Base-by-base conservation (phyloP, 2,888 invertebrate genomes). In the Drosophila mayaguana region DNA sequence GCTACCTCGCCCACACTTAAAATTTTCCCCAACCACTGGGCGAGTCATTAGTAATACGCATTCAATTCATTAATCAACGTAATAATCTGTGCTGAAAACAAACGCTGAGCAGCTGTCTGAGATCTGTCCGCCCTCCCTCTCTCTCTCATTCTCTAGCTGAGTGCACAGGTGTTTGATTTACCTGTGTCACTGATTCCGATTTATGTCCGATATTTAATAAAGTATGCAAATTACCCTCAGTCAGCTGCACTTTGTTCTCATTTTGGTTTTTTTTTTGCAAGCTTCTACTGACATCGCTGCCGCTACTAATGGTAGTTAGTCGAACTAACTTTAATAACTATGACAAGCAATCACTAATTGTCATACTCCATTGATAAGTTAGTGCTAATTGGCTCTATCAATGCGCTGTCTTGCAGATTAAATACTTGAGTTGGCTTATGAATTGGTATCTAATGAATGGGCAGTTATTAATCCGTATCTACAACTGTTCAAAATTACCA, bases 111-210 rank as follows among this genome's bases (percentile, higher is more conserved):
- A 43, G 11, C 46, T 20, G 25, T 46, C 61, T n/a, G n/a, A 38
- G 38, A 7, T n/a, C 2, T 12, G 16, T 7, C 25, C 25, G 16
- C 43, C 2, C 28, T 14, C 22, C 14, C 53, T 8, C 12, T 5
- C 34, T 28, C 8, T 34, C 57, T 8, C 28, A 1, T 28, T 5
- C 28, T 11, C 48, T 38, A 38, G 5, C 34, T 20, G 45, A 45
- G 40, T 43, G 62, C 71, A 55, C 78, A 78, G 78, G 78, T 77
- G 77, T 78, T 56, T 69, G 18, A 42, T 67, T 38, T 25, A 38
- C 38, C 68, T 22, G 54, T 50, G 22, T 62, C 45, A 51, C 14
- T 50, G 36, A 50, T 48, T 59, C n/a, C 51, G 54, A 78, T 78
- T 78, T 55, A 77, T 77, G 57, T 45, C 57, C 22, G 43, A 43